Base-by-base conservation (phyloP, 2,888 invertebrate species). In the Malthinus flaveolus region DNA sequence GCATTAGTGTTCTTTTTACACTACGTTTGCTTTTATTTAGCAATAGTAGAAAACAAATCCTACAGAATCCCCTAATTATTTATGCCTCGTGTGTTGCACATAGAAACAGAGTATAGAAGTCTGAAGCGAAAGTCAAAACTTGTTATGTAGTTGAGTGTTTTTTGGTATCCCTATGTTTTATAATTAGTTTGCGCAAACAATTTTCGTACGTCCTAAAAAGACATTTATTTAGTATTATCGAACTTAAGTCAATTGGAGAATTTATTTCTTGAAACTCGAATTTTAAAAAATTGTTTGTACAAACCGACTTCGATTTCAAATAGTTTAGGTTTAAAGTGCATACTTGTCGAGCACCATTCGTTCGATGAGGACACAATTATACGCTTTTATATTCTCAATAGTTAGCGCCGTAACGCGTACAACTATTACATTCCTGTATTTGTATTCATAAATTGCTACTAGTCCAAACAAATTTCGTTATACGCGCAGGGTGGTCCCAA, bases 81-180 rank as follows among this genome's bases (percentile, higher is more conserved):
- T 23, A 23, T 23, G 23, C 23, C 23, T 39, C 39, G 9, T 59
- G 42, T 59, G 48, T 47, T 73, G 72, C 72, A 73, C 69, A 74
- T 50, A 15, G 36, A 45, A 34, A 54, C 32, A 44, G 37, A 37
- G 49, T 48, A 46, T 55, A 75, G 75, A 76, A 77, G 76, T 76
- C 77, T 77, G 77, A 76, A 75, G 70, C 68, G 68, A 70, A 72
- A 77, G 76, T 76, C 76, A 76, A 76, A 77, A 76, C 70, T 66
- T 65, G 72, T 66, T 71, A 71, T 70, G 68, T 73, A 73, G 71
- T 68, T 64, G 54, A 57, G 49, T 65, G 69, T 75, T 70, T 72
- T 74, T 68, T 73, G 68, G 67, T 57, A 66, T 73, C 70, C 70
- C 72, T 71, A 69, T 48, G 2, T 55, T 23, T 23, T 23, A 36